These are phyloP conservation scores for Meteorus colon DNA, from an alignment of 2,888 invertebrate species.

Conservation along the genomic window DNA sequence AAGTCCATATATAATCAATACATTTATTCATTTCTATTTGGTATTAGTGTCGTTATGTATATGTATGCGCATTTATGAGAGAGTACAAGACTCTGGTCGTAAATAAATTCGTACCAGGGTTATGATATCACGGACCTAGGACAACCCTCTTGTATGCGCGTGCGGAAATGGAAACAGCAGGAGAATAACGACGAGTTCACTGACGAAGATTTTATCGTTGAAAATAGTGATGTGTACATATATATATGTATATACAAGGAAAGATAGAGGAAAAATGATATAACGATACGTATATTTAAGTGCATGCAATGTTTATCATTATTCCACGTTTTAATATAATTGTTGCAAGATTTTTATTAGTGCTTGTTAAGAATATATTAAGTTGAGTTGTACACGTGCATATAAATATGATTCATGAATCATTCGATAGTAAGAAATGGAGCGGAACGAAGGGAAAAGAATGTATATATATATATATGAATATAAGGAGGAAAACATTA, in stretches of 20 bases:
- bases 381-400: conserved; percentile 7
- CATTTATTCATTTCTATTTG: not conserved
- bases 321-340: not conserved
- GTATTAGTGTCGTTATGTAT: not conserved
- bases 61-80: no score
- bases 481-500: not conserved
- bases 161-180: not conserved
- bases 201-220: not conserved
- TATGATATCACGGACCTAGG: conserved; percentile 11
- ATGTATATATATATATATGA: not conserved
- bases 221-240: not conserved
- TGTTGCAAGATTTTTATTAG: conserved; percentile 9
- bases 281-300: conserved; percentile 1
- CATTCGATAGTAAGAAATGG: conserved; percentile 36
- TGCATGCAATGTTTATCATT: not conserved
- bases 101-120: conserved; percentile 10
- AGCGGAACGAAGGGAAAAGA: conserved; percentile 27
- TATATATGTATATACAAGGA: not conserved
- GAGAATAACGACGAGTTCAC: not conserved
- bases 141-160: not conserved
- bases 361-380: conserved; percentile 1
- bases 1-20: conserved; percentile 59
- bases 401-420: conserved; percentile 35
- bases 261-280: not conserved
- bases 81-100: not conserved